These are phyloP conservation scores for Ambastaia sidthimunki DNA, from an alignment of 2,797 vertebrate genomes.

Conservation along the genomic window DNA sequence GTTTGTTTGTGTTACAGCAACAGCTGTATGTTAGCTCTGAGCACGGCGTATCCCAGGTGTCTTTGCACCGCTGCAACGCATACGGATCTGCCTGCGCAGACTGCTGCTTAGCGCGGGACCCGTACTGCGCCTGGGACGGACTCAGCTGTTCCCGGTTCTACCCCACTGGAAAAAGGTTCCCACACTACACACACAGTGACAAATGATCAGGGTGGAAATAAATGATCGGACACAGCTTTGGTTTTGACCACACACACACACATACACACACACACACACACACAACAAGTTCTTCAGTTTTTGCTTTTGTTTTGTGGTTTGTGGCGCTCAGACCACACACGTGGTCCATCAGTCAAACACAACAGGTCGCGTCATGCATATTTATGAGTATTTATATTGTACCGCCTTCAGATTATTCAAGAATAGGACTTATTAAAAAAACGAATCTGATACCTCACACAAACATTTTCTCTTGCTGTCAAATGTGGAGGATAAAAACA, in stretches of 20 bases:
- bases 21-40: slow-evolving; percentile 95
- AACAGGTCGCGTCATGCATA: slow-evolving; percentile 3
- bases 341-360: neutral
- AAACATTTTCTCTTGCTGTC: slow-evolving; percentile 28
- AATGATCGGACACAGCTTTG: neutral
- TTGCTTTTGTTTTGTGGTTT: slow-evolving; percentile 8
- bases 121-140: slow-evolving; percentile 97
- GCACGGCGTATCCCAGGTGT: slow-evolving; percentile 92
- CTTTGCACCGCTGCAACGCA: slow-evolving; percentile 92
- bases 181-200: slow-evolving; percentile 19
- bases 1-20: slow-evolving; percentile 86
- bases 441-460: slow-evolving; percentile 10
- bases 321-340: neutral
- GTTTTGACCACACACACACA: slow-evolving; percentile 2
- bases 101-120: slow-evolving; percentile 95
- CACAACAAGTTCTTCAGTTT: neutral
- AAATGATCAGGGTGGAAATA: slow-evolving; percentile 7
- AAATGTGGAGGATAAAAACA: slow-evolving; percentile 12
- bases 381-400: slow-evolving; percentile 22
- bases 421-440: neutral
- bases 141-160: slow-evolving; percentile 95
- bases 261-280: neutral
- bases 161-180: slow-evolving; percentile 91
- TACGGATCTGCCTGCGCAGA: slow-evolving; percentile 95
- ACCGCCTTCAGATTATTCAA: neutral